Conservation (phyloP, 2,113 vertebrate genomes). For the Aspidoscelis tigris region DNA sequence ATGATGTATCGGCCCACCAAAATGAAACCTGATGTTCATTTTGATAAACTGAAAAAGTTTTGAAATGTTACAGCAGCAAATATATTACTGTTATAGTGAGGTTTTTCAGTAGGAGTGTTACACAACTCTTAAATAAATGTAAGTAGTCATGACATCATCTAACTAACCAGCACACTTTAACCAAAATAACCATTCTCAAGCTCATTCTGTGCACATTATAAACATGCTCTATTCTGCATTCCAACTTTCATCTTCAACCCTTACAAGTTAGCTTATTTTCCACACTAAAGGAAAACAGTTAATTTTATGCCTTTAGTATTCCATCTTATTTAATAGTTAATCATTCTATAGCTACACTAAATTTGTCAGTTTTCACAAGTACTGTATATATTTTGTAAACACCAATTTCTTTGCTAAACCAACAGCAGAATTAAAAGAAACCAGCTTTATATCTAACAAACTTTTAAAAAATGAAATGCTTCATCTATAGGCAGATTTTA, state of each 20-base stretch:
- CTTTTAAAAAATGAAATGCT: conserved; percentile 73
- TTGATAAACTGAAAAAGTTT: conserved; percentile 83
- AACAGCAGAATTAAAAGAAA: conserved; percentile 82
- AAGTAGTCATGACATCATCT: conserved; percentile 85
- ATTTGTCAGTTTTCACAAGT: conserved; percentile 76
- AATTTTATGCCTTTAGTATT: conserved; percentile 81
- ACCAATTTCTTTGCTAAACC: conserved; percentile 79
- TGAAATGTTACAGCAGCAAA: conserved; percentile 89
- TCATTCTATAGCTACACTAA: conserved; percentile 77
- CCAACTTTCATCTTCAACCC: conserved; percentile 86
- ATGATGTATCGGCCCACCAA: conserved; percentile 79
- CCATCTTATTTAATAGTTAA: conserved; percentile 80
- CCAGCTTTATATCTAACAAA: conserved; percentile 79
- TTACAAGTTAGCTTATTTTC: conserved; percentile 83
- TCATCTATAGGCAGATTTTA: conserved; percentile 75
- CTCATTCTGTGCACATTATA: conserved; percentile 91
- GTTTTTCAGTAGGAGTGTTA: conserved; percentile 88
- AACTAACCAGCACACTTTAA: conserved; percentile 88
- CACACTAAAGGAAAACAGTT: conserved; percentile 82
- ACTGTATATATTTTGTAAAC: conserved; percentile 78
- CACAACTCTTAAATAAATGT: conserved; percentile 87
- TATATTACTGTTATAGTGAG: conserved; percentile 85
- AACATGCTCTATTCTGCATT: conserved; percentile 95
- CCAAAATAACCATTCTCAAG: conserved; percentile 87
- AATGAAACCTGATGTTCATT: conserved; percentile 79